Evolutionary conservation across 2,113 vertebrate species (phyloP).

Genomic region (Odobenus rosmarus): DNA sequence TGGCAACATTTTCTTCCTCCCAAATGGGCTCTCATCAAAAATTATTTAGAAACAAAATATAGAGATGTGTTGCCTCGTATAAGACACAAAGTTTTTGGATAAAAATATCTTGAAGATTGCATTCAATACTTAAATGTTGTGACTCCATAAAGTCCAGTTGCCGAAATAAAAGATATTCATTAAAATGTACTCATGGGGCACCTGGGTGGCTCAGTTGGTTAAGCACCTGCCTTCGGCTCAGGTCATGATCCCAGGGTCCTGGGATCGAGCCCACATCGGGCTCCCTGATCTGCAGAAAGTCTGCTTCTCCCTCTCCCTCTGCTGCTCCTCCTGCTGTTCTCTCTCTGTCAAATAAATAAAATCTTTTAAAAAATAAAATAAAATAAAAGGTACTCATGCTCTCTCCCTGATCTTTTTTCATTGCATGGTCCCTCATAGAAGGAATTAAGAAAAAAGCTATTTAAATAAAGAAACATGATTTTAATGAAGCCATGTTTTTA

Average conservation of each 20-base stretch:
- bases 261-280: no score
- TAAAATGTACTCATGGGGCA: background rate
- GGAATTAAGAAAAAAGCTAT: background rate
- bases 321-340: no score
- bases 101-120: background rate
- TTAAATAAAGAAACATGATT: conserved; percentile 40
- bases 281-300: no score
- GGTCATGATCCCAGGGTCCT: no score
- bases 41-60: conserved; percentile 8
- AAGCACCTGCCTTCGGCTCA: no score
- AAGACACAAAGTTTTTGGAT: background rate
- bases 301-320: no score
- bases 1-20: background rate
- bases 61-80: background rate
- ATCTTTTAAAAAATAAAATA: background rate
- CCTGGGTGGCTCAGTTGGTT: no score
- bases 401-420: background rate
- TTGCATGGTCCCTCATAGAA: background rate
- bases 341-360: no score
- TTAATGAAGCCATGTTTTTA: conserved; percentile 25
- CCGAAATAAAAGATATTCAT: background rate
- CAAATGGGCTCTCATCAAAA: background rate
- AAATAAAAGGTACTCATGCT: conserved; percentile 4
- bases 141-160: background rate
- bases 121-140: background rate